Percentiles rank a stretch among this genome's conserved stretches.
phyloP scores from a whole-genome alignment of 2,113 vertebrate genomes.

The Campylomormyrus tamandua region DNA sequence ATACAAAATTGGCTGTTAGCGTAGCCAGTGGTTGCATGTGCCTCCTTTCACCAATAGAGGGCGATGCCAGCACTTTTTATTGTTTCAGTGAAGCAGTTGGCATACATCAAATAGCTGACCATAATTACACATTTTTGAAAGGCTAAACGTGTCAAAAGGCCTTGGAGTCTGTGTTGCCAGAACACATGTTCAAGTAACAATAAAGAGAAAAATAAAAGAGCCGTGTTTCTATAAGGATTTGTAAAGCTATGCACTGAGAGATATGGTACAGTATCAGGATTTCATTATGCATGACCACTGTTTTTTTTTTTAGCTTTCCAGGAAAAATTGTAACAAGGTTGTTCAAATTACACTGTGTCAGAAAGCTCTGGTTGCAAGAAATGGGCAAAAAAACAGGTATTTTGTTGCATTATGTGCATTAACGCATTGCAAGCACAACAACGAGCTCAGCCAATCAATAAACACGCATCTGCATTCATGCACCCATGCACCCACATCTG shows the following conservation, averaged over 20 bases:
- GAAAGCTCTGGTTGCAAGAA: neutral
- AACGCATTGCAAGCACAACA: constrained; percentile 36
- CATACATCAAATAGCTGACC: neutral
- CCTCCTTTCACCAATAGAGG: constrained; percentile 34
- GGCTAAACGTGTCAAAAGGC: neutral
- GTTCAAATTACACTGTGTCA: neutral
- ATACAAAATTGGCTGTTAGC: neutral
- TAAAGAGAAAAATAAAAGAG: neutral
- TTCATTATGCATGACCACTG: neutral
- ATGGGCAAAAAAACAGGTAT: constrained; percentile 3
- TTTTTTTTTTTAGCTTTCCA: neutral
- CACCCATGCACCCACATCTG: neutral
- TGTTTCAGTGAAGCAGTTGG: neutral
- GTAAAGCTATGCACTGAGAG: neutral
- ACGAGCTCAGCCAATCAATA: constrained; percentile 29
- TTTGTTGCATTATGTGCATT: constrained; percentile 32
- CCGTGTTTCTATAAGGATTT: neutral
- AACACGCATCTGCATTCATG: neutral
- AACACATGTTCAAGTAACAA: neutral
- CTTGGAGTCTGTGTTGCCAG: neutral
- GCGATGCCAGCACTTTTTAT: constrained; percentile 21
- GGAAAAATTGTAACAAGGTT: neutral
- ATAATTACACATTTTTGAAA: neutral
- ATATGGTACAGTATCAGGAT: neutral
- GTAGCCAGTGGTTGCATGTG: neutral